Base-by-base conservation (phyloP, 2,888 invertebrate genomes). In the Andrena praecox region DNA sequence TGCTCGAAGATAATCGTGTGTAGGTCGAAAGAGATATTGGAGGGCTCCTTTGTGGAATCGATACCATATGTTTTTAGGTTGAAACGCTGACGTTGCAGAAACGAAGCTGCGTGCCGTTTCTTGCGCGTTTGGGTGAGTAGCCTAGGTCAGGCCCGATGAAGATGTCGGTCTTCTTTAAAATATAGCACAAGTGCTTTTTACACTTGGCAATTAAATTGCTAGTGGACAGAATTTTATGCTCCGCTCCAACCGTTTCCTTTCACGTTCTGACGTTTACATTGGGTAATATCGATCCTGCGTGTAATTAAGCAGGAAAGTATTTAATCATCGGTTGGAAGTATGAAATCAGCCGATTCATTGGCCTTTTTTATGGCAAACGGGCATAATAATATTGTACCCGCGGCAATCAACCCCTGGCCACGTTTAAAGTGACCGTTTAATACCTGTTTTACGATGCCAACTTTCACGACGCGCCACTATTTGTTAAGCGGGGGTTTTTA, bases 391-490 rank as follows among this genome's bases (percentile, higher is more conserved):
- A 56, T 24, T 56, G 56, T 56, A 56, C 56, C 56, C 10, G 56
- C 24, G 24, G 24, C 56, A 56, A 56, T 56, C 24, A 56, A 56
- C 56, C 56, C 56, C 56, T 56, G 27, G 27, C 56, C 24, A 27
- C 27, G 24, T 56, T 56, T 33, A 56, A 35, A 56, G 24, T 16
- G 27, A 27, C 56, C 56, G 27, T 27, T 69, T 69, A 59, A 69
- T 42, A 69, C 35, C 35, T 69, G 54, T 56, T 59, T 69, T 69
- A 69, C 42, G 56, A 69, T 42, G 56, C 56, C 56, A 42, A n/a
- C 10, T 27, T 52, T 20, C 33, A 42, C 56, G 56, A 42, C 24
- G 27, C n/a, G 35, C 56, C 16, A 27, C 56, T 24, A 56, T 56
- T 56, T 56, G 56, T 56, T 56, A 24, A 27, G 10, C 56, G 24